Evolutionary conservation across 2,797 vertebrate species (phyloP).

Genomic region (Diceros bicornis): DNA sequence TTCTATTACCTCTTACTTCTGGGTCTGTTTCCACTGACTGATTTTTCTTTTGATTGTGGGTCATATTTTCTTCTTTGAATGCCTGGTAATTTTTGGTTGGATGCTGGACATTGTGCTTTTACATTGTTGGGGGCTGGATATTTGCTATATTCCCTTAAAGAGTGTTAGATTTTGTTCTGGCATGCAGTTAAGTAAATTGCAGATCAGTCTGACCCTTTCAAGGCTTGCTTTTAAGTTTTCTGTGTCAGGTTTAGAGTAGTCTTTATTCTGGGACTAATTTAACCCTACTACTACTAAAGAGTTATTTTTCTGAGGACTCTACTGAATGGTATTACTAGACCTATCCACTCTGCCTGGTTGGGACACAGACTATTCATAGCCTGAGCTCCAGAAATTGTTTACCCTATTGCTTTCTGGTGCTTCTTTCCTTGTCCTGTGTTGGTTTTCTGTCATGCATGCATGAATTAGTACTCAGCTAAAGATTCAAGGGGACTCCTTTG

Average conservation of each 20-base stretch:
- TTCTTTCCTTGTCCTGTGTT: not conserved
- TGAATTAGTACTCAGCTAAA: slow-evolving; percentile 8
- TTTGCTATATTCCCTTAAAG: slow-evolving; percentile 31
- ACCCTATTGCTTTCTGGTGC: not conserved
- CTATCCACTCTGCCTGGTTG: not conserved
- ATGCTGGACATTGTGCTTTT: not conserved
- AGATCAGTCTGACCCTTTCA: not conserved
- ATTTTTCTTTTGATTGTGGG: slow-evolving; percentile 9
- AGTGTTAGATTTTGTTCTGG: slow-evolving; percentile 12
- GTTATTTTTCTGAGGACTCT: not conserved
- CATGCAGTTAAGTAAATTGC: not conserved
- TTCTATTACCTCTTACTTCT: slow-evolving; percentile 22
- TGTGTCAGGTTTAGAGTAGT: not conserved
- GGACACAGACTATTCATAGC: not conserved
- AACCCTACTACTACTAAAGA: not conserved
- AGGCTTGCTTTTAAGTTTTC: slow-evolving; percentile 31
- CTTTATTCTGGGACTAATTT: slow-evolving; percentile 35
- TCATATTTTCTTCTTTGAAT: slow-evolving; percentile 22
- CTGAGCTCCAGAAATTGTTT: not conserved
- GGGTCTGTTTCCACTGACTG: not conserved
- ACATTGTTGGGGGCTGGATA: not conserved
- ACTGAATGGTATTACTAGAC: not conserved
- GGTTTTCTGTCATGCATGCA: not conserved
- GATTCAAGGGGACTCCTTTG: not conserved
- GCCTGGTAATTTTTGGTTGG: not conserved